Evolutionary conservation across 2,797 vertebrate species (phyloP).

Genomic region (Distichodus sexfasciatus): DNA sequence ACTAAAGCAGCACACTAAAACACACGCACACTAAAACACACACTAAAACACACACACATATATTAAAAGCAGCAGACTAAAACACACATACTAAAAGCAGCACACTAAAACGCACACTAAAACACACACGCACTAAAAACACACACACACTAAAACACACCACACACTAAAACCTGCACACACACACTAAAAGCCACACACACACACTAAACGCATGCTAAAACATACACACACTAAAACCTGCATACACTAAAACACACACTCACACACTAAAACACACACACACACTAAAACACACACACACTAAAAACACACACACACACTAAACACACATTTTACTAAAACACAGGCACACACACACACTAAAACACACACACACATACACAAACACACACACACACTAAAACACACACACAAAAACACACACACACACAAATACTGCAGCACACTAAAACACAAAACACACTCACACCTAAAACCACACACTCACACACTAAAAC

Average conservation of each 20-base stretch:
- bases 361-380: not conserved
- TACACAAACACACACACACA: not conserved
- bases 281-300: not conserved
- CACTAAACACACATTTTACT: too few species aligned
- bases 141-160: not conserved
- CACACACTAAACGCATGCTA: too few species aligned
- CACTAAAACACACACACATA: too few species aligned
- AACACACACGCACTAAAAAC: not conserved
- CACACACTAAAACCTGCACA: not conserved
- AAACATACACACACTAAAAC: not conserved
- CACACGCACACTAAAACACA: too few species aligned
- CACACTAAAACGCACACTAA: too few species aligned
- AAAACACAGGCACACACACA: not conserved
- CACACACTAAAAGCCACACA: not conserved
- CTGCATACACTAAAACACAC: not conserved
- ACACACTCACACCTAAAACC: not conserved
- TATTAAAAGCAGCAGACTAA: too few species aligned
- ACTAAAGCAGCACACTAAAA: too few species aligned
- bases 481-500: not conserved
- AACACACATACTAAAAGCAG: too few species aligned
- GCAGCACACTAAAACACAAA: not conserved
- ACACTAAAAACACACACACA: not conserved
- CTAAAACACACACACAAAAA: not conserved
- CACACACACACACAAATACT: too few species aligned
- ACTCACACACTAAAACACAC: not conserved